These are phyloP conservation scores for Malurus splendens DNA, from an alignment of 2,797 vertebrate genomes.

Conservation along the genomic window DNA sequence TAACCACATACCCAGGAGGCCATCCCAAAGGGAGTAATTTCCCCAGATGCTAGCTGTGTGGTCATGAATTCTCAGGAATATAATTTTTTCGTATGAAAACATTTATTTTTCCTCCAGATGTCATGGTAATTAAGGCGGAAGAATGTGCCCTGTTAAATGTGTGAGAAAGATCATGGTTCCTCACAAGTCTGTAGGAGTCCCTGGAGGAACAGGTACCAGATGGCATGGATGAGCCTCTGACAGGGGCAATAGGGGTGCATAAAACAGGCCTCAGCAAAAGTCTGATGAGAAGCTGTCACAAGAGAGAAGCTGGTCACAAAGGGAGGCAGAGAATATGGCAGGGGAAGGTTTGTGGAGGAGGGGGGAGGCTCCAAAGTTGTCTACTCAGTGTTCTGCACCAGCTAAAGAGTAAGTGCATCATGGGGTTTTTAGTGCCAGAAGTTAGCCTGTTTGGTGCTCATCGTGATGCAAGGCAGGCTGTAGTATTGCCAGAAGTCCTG, in stretches of 20 bases:
- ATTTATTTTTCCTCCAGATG: constrained; percentile 14
- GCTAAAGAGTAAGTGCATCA: background rate
- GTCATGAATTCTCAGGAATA: constrained; percentile 12
- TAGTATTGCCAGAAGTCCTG: background rate
- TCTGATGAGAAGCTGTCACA: background rate
- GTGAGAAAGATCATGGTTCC: background rate
- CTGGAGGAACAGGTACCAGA: background rate
- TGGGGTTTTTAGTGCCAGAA: background rate
- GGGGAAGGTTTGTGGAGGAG: background rate
- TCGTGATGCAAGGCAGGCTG: fast-evolving
- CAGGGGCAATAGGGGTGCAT: background rate
- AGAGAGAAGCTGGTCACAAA: background rate
- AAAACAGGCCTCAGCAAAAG: background rate
- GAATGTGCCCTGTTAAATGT: background rate
- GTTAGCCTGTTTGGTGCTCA: background rate
- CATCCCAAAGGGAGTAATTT: background rate
- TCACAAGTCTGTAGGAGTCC: background rate
- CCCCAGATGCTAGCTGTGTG: background rate
- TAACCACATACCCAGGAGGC: background rate
- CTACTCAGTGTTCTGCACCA: background rate
- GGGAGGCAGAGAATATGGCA: background rate
- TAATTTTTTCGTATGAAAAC: constrained; percentile 12
- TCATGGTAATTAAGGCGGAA: background rate
- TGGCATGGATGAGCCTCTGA: background rate
- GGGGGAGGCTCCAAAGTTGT: background rate